Evolutionary conservation across 2,888 invertebrate species (phyloP).

Genomic region (Exocentrus adspersus): DNA sequence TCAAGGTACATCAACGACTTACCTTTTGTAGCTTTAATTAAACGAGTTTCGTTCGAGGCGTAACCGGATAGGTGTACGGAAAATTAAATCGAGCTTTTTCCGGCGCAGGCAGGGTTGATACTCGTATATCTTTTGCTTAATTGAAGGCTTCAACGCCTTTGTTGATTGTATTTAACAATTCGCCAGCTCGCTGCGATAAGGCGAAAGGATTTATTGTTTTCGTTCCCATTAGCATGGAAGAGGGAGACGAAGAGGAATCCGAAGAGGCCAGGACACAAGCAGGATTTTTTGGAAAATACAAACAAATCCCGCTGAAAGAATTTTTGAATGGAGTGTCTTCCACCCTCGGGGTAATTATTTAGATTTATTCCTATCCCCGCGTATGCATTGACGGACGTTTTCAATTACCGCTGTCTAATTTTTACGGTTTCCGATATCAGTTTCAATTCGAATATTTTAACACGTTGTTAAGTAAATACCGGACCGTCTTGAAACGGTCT

Average conservation of each 20-base stretch:
- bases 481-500: constrained; percentile 9
- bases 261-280: too few species aligned
- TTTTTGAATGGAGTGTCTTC: constrained; percentile 10
- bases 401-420: background rate
- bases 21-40: background rate
- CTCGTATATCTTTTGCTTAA: background rate
- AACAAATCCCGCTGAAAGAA: constrained; percentile 4
- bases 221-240: background rate
- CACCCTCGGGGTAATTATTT: constrained; percentile 4
- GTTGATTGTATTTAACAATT: background rate
- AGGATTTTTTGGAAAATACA: background rate
- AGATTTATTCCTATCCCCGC: constrained; percentile 2
- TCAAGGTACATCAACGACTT: background rate
- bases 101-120: background rate
- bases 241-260: too few species aligned
- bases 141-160: background rate
- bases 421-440: constrained; percentile 1
- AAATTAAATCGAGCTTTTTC: background rate
- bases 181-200: background rate
- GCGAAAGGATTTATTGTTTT: constrained; percentile 2
- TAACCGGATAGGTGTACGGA: background rate
- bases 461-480: too few species aligned
- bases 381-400: constrained; percentile 4
- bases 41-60: background rate
- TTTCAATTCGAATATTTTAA: too few species aligned